Conservation (phyloP, 2,797 vertebrate genomes). For the Eidolon dupreanum region DNA sequence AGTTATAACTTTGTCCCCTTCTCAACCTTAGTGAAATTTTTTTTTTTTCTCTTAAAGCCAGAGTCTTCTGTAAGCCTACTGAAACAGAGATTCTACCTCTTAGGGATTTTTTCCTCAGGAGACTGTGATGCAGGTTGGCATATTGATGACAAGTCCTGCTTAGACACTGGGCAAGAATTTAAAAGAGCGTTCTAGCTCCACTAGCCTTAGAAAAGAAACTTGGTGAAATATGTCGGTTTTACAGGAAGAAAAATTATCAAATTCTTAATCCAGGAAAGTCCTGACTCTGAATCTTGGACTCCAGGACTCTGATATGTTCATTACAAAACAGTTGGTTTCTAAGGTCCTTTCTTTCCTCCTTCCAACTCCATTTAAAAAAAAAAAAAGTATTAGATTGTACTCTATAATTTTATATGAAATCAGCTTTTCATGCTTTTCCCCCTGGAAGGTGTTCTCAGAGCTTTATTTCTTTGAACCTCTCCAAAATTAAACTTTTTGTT, state of each 20-base stretch:
- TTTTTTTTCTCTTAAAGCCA: neutral
- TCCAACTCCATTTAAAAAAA: neutral
- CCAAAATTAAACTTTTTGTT: conserved; percentile 32
- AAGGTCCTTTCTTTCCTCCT: neutral
- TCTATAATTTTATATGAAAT: conserved; percentile 34
- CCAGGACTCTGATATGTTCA: neutral
- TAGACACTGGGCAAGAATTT: neutral
- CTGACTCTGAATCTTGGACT: conserved; percentile 2
- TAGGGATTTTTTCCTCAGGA: neutral
- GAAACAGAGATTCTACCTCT: neutral
- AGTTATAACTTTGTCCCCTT: neutral
- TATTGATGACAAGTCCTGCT: neutral
- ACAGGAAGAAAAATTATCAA: neutral
- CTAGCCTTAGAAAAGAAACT: neutral
- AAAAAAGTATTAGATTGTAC: neutral
- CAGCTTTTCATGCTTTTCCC: neutral
- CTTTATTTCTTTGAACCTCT: conserved; percentile 32
- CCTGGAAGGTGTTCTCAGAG: neutral
- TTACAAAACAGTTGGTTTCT: neutral
- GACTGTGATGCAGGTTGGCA: neutral
- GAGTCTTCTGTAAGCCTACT: neutral
- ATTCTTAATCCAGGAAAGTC: neutral
- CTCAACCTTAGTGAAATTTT: accelerated
- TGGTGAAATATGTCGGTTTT: neutral
- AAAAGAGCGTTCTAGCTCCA: neutral